Conservation (phyloP, 2,797 vertebrate genomes). For the Cuniculus paca region DNA sequence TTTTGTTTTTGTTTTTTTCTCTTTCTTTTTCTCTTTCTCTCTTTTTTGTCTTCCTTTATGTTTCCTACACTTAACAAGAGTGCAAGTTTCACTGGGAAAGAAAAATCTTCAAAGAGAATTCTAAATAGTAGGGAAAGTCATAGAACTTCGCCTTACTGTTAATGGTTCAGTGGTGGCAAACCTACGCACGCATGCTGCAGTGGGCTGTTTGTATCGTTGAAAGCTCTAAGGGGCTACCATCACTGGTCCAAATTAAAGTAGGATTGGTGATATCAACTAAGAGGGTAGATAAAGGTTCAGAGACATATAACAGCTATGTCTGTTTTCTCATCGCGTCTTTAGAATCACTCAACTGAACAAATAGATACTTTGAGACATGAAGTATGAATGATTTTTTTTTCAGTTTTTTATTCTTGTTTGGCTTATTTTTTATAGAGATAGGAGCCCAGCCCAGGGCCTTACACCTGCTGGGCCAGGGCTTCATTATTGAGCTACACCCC, state of each 20-base stretch:
- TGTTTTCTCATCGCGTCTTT: not conserved
- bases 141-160: not conserved
- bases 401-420: not conserved
- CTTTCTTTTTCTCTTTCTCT: not conserved
- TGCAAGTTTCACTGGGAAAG: not conserved
- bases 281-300: not conserved
- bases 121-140: not conserved
- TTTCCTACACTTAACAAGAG: not conserved
- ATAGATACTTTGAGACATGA: not conserved
- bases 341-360: not conserved
- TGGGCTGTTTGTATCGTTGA: not conserved
- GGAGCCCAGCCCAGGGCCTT: not conserved
- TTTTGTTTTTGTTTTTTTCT: too few relatives aligned
- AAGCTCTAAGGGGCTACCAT: not conserved
- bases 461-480: not conserved
- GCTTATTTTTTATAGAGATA: not conserved
- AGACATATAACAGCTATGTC: not conserved
- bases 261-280: not conserved
- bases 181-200: not conserved
- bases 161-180: not conserved
- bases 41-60: conserved; percentile 17
- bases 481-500: not conserved
- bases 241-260: not conserved
- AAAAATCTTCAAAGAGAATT: not conserved
- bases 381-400: not conserved